Percentiles rank a stretch among this genome's conserved stretches.
Conservation (phyloP, 2,888 invertebrate species). For the Mythimna loreyi region DNA sequence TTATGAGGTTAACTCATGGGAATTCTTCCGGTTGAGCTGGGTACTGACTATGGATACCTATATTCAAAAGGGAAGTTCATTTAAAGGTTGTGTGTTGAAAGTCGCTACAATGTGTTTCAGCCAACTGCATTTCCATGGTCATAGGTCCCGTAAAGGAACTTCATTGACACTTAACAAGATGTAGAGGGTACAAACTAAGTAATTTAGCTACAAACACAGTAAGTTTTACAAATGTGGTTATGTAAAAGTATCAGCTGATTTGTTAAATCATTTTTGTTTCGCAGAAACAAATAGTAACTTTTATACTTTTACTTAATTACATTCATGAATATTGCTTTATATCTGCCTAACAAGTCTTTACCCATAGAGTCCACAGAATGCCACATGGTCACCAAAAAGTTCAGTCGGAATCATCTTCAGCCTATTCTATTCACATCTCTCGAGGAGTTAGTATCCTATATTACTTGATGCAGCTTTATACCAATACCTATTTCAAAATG, state of each 20-base stretch:
- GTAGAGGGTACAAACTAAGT: background rate
- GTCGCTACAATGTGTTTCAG: conserved; percentile 13
- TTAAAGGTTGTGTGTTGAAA: background rate
- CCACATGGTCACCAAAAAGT: conserved; percentile 7
- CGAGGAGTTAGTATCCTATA: background rate
- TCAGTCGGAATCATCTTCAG: background rate
- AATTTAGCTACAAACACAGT: background rate
- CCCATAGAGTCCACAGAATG: background rate
- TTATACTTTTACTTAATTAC: background rate
- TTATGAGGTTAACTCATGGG: conserved; percentile 28
- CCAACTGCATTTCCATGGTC: background rate
- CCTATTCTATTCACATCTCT: no score
- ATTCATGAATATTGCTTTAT: no score
- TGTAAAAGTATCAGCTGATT: conserved; percentile 47
- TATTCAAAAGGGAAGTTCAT: background rate
- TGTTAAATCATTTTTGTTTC: background rate
- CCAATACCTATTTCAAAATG: no score
- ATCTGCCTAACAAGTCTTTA: no score
- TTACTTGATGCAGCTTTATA: background rate
- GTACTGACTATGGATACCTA: background rate
- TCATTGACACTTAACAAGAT: background rate
- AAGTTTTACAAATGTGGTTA: conserved; percentile 34
- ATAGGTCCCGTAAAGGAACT: background rate
- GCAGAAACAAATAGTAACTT: background rate
- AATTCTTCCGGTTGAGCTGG: background rate